Evolutionary conservation across 2,888 invertebrate genomes (phyloP).

Genomic region (Diarsia mendica): DNA sequence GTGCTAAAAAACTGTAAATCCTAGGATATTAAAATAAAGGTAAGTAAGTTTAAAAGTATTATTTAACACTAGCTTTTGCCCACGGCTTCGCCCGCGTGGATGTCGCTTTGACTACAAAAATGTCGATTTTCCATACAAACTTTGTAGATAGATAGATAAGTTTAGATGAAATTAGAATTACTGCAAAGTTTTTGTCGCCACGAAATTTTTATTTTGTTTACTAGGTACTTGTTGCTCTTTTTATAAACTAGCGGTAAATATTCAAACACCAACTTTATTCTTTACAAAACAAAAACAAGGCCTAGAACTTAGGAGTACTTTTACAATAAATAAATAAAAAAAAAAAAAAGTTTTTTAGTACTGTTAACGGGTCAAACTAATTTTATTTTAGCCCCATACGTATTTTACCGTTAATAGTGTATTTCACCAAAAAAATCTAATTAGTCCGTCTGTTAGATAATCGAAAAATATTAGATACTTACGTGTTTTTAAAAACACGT

Average conservation of each 20-base stretch:
- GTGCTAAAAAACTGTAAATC: conserved; percentile 32
- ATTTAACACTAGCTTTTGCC: too few species aligned
- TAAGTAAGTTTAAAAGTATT: conserved; percentile 45
- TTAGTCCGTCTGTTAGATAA: too few species aligned
- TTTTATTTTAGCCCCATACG: background rate
- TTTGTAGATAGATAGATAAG: too few species aligned
- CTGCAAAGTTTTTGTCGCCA: background rate
- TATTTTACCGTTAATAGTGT: background rate
- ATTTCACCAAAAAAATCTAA: too few species aligned
- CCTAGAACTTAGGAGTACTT: background rate
- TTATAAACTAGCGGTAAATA: background rate
- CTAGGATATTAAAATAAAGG: conserved; percentile 56
- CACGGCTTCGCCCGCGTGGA: too few species aligned
- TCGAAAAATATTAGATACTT: too few species aligned
- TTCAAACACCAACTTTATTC: too few species aligned
- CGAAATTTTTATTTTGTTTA: background rate
- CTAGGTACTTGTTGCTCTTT: background rate
- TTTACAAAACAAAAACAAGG: background rate
- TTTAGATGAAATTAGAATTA: background rate
- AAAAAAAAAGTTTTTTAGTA: background rate
- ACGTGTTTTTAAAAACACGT: too few species aligned
- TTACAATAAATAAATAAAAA: too few species aligned
- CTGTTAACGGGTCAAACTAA: background rate
- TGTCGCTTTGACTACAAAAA: too few species aligned
- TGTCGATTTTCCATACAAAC: too few species aligned